Percentiles rank a stretch among this genome's conserved stretches.
These are phyloP conservation scores for Dolichomitus sp. DNA, from an alignment of 2,888 invertebrate species.

Conservation along the genomic window DNA sequence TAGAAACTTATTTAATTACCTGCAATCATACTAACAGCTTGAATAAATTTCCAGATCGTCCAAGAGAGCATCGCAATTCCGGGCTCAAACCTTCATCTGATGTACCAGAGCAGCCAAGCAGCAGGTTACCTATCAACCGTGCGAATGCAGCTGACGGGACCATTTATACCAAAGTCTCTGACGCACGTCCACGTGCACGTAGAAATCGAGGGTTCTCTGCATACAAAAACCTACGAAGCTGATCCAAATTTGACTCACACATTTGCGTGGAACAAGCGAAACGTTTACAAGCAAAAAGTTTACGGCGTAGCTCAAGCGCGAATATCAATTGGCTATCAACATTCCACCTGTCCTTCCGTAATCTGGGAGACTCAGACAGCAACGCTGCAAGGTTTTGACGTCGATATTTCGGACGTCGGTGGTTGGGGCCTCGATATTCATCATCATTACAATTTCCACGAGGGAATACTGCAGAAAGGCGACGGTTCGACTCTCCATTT, in stretches of 20 bases:
- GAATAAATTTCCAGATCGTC: slow-evolving; percentile 91
- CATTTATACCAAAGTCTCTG: slow-evolving; percentile 92
- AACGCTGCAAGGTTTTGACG: slow-evolving; percentile 97
- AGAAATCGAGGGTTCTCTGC: slow-evolving; percentile 97
- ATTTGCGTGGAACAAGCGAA: slow-evolving; percentile 99
- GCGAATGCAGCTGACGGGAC: slow-evolving; percentile 95
- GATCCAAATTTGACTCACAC: slow-evolving; percentile 98
- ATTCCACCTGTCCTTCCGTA: slow-evolving; percentile 94
- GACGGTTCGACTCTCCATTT: slow-evolving; percentile 98
- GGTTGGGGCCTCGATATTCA: slow-evolving; percentile 99
- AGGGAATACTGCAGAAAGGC: slow-evolving; percentile 98
- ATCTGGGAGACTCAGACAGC: slow-evolving; percentile 99
- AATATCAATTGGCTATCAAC: slow-evolving; percentile 97
- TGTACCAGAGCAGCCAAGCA: slow-evolving; percentile 98
- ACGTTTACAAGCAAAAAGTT: slow-evolving; percentile 98
- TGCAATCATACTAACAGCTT: slow-evolving; percentile 33
- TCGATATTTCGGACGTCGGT: slow-evolving; percentile 98
- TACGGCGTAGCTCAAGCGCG: slow-evolving; percentile 96
- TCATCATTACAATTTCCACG: slow-evolving; percentile 99
- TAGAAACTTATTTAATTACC: neutral
- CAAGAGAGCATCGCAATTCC: slow-evolving; percentile 98
- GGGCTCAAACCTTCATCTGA: slow-evolving; percentile 96
- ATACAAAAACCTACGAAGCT: slow-evolving; percentile 97
- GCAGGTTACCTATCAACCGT: slow-evolving; percentile 98
- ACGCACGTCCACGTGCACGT: slow-evolving; percentile 97